Conservation (phyloP, 2,113 vertebrate species). For the Telmatochromis sp. region DNA sequence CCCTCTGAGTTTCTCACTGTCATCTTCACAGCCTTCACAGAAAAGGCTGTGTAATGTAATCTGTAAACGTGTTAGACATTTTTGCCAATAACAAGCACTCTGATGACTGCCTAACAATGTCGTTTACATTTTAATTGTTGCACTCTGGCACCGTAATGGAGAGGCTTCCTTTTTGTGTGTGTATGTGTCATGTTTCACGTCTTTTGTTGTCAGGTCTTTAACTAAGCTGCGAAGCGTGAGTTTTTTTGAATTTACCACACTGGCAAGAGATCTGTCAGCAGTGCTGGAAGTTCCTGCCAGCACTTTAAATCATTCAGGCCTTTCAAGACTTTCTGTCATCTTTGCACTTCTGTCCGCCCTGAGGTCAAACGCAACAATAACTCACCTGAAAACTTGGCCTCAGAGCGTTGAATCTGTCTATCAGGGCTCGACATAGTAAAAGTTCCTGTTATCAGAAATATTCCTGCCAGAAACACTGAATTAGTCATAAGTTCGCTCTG, state of each 20-base stretch:
- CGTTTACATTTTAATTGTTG: constrained; percentile 23
- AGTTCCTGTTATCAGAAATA: neutral
- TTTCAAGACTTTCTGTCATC: neutral
- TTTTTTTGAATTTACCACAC: neutral
- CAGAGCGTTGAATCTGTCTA: neutral
- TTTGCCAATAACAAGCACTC: neutral
- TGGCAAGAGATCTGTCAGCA: neutral
- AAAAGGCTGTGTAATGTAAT: neutral
- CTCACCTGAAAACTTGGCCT: neutral
- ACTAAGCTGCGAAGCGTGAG: neutral
- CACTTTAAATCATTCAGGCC: neutral
- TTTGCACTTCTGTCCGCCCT: neutral
- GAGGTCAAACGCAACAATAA: neutral
- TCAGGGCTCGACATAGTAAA: neutral
- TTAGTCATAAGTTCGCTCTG: neutral
- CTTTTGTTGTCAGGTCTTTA: neutral
- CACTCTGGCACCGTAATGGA: neutral
- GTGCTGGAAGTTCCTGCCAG: neutral
- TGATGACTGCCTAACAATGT: neutral
- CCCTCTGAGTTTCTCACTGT: neutral
- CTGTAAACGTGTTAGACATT: neutral
- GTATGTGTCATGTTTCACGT: neutral
- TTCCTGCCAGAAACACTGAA: neutral
- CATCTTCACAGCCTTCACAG: neutral
- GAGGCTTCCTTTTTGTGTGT: neutral